Percentiles rank a stretch among this genome's conserved stretches.
Conservation (phyloP, 2,113 vertebrate genomes). For the Saguinus imperator region DNA sequence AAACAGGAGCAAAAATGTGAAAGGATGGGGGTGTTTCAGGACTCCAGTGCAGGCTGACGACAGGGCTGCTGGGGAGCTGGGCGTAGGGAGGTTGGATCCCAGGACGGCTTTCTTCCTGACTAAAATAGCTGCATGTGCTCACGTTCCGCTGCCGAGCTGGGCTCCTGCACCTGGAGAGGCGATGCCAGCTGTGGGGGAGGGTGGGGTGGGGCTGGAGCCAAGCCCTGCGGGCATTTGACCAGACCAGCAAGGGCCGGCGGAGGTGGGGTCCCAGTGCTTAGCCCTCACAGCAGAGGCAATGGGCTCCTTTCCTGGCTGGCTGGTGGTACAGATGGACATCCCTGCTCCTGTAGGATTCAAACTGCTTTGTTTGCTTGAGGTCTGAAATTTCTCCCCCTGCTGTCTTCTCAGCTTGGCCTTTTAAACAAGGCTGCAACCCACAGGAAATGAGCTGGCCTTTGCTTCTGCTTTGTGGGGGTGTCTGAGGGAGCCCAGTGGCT, state of each 20-base stretch:
- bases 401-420: not conserved
- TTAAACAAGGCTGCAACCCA: not conserved
- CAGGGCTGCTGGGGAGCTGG: not conserved
- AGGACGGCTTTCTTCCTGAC: not conserved
- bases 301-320: not conserved
- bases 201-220: too few relatives aligned
- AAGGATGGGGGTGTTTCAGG: fast-evolving
- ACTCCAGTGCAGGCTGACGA: not conserved
- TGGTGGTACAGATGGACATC: fast-evolving
- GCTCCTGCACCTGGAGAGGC: fast-evolving
- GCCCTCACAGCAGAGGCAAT: fast-evolving
- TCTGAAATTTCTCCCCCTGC: not conserved
- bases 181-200: too few relatives aligned
- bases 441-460: not conserved
- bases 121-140: not conserved
- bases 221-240: not conserved
- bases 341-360: not conserved
- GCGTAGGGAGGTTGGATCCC: too few relatives aligned
- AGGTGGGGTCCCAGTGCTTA: not conserved
- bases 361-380: not conserved
- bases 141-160: not conserved
- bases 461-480: not conserved
- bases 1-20: not conserved
- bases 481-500: not conserved
- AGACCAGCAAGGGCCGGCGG: not conserved